phyloP scores from a whole-genome alignment of 2,797 vertebrate species.

The Podarcis siculus region DNA sequence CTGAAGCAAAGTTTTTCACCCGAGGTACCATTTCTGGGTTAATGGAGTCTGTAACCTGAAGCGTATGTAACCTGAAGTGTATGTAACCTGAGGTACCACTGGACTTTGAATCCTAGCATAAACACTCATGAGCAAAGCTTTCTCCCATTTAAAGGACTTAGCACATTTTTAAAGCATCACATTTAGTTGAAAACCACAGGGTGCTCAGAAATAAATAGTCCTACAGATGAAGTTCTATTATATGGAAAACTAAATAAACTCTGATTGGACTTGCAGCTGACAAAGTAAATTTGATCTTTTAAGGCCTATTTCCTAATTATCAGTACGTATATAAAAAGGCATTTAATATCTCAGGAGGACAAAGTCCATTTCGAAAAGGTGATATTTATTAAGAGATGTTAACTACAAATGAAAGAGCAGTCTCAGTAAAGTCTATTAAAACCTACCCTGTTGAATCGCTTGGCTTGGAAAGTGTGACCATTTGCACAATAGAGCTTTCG shows the following conservation, averaged over 20 bases:
- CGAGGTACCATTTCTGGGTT: no score
- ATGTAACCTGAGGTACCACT: no score
- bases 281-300: not conserved
- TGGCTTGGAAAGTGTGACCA: slow-evolving; percentile 98
- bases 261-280: not conserved
- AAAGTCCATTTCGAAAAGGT: slow-evolving; percentile 30
- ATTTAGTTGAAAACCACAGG: slow-evolving; percentile 7
- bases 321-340: not conserved
- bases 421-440: slow-evolving; percentile 8
- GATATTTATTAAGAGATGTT: slow-evolving; percentile 44
- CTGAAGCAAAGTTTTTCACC: no score
- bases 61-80: no score
- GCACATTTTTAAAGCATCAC: not conserved
- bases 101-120: not conserved
- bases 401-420: not conserved
- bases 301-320: not conserved
- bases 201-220: not conserved
- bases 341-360: slow-evolving; percentile 9
- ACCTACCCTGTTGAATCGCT: slow-evolving; percentile 96
- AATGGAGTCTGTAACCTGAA: no score
- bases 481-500: slow-evolving; percentile 98
- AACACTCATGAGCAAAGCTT: not conserved
- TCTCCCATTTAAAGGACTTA: not conserved
- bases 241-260: slow-evolving; percentile 26
- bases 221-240: slow-evolving; percentile 18